phyloP scores from a whole-genome alignment of 2,797 vertebrate genomes.

The Pipistrellus kuhlii region DNA sequence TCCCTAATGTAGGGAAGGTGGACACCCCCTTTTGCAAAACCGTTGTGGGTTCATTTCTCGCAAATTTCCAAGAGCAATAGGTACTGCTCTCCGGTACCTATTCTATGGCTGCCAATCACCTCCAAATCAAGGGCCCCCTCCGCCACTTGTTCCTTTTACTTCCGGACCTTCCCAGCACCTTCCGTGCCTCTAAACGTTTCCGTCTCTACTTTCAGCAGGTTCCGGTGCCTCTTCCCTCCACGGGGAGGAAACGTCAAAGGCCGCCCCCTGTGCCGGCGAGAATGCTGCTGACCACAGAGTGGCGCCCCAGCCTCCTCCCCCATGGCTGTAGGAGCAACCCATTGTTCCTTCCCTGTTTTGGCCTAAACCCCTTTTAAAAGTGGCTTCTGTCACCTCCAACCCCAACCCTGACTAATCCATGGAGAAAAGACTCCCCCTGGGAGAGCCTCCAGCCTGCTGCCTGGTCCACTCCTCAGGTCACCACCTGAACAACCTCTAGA shows the following conservation, averaged over 20 bases:
- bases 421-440: accelerated
- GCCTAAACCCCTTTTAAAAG: too few species aligned
- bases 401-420: background rate
- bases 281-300: accelerated
- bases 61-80: background rate
- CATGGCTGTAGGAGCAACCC: accelerated
- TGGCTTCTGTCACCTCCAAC: background rate
- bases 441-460: too few species aligned
- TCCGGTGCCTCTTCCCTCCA: too few species aligned
- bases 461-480: accelerated
- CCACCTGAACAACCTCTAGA: background rate
- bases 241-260: accelerated
- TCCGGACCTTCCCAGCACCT: background rate
- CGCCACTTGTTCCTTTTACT: background rate
- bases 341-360: accelerated
- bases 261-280: background rate
- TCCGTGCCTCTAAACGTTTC: background rate
- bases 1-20: background rate
- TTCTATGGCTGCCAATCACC: accelerated
- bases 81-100: background rate
- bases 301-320: background rate
- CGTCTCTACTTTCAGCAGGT: background rate
- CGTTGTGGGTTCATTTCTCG: background rate
- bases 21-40: background rate
- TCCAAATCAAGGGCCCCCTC: background rate